These are phyloP conservation scores for Percopsis omiscomaycus DNA, from an alignment of 2,797 vertebrate species.

Conservation along the genomic window DNA sequence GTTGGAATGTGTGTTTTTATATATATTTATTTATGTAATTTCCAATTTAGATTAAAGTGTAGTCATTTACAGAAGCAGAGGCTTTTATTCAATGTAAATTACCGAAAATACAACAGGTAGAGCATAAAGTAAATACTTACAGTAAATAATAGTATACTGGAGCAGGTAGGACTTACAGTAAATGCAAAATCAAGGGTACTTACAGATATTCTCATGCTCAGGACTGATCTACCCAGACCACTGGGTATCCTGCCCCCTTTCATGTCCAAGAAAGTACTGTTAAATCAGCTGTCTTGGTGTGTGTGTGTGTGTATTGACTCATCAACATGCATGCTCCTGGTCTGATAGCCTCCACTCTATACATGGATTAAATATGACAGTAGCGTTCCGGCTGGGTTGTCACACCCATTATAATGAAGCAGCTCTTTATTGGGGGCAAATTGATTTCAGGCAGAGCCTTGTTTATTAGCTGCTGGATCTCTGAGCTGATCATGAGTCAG, in stretches of 20 bases:
- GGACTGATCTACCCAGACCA: no score
- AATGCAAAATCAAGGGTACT: no score
- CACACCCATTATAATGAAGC: constrained; percentile 57
- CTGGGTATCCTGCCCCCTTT: no score
- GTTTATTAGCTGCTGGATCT: constrained; percentile 62
- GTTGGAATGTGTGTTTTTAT: constrained; percentile 5
- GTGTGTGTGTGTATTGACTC: neutral
- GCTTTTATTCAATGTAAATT: no score
- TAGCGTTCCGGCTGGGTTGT: constrained; percentile 48
- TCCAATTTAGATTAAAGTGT: constrained; percentile 9
- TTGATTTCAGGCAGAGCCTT: constrained; percentile 61
- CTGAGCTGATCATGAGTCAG: constrained; percentile 57
- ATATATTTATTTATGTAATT: constrained; percentile 2
- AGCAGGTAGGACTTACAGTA: no score
- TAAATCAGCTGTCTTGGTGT: neutral
- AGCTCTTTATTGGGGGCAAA: constrained; percentile 59
- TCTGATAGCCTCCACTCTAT: constrained; percentile 16
- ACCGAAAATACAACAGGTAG: no score
- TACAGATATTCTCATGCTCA: no score
- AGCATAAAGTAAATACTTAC: no score
- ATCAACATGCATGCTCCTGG: neutral
- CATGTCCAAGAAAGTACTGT: no score
- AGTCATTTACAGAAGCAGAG: no score
- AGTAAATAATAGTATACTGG: no score
- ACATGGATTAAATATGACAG: constrained; percentile 57